Evolutionary conservation across 2,113 vertebrate species (phyloP).

Genomic region (Urocitellus parryii): DNA sequence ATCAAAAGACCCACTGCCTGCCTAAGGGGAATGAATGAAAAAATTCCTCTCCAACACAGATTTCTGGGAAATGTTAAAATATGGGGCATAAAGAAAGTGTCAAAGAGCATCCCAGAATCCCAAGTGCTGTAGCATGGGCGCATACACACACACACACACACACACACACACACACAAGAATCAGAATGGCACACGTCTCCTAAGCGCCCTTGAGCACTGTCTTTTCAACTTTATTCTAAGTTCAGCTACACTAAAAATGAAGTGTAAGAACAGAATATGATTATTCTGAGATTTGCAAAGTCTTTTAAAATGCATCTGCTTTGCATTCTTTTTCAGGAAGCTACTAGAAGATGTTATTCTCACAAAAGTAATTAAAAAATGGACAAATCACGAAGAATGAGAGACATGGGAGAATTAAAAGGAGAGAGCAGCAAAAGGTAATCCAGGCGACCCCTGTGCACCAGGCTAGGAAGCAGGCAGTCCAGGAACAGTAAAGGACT

Average conservation of each 20-base stretch:
- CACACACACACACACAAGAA: not conserved
- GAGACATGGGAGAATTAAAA: not conserved
- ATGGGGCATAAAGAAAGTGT: not conserved
- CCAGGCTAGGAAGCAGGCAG: not conserved
- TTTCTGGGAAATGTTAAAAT: not conserved
- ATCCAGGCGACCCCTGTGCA: no score
- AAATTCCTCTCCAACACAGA: not conserved
- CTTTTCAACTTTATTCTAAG: conserved; percentile 2
- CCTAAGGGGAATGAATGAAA: not conserved
- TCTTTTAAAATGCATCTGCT: not conserved
- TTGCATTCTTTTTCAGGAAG: not conserved
- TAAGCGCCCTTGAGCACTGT: not conserved
- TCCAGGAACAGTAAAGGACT: not conserved
- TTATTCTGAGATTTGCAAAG: not conserved
- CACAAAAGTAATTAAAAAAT: not conserved
- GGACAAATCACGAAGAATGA: not conserved
- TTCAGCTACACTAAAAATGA: not conserved
- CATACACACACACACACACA: no score
- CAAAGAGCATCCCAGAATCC: not conserved
- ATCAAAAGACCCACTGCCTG: not conserved
- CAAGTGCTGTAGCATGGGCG: not conserved
- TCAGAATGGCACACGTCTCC: not conserved
- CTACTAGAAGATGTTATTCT: not conserved
- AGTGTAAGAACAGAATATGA: not conserved
- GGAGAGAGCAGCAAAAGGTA: no score